Evolutionary conservation across 2,888 invertebrate genomes (phyloP), one percentile per base, ranked within the genome.

Genomic region (Odontocolon sp.): DNA sequence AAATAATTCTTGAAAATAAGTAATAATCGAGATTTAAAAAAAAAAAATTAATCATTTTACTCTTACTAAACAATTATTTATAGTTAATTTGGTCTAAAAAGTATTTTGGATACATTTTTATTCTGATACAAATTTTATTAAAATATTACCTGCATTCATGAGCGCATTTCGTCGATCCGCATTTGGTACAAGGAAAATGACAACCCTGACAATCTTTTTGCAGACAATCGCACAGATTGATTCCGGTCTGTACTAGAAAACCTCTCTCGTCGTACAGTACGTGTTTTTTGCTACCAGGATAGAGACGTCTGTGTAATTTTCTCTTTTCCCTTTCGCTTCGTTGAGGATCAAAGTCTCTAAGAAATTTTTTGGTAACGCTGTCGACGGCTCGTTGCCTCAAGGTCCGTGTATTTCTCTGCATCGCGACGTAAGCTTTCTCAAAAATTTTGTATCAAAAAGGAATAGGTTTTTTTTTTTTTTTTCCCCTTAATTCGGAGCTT

Each of bases 191-290:
- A 1, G 95, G 94, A 86, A 95, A 96, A 91, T 97, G 97, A 88
- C 98, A 98, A 0, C 98, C 98, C 0, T 93, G 92, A 84, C 98
- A 98, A 8, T 92, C 91, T 38, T 92, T 92, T 82, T 94, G 94
- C 79, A 97, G 91, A 86, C 98, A 98, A 88, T 98, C 98, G 81
- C 98, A 98, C 8, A 96, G 85, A 90, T 98, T 95, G 80, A 92
- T 90, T 1, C 94, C 94, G 23, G 93, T 93, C 11, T 91, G 90
- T 18, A 94, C 91, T 80, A 95, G 92, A 33, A 92, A 91, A 0
- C 96, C 96, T 64, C 91, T 92, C 84, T 94, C 95, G 91, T 97
- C 94, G 91, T 96, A 95, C 40, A 95, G 79, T 66, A 92, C 92
- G 77, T 93, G 93, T 28, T 89, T 91, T 86, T 93, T 93, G 33